Base-by-base conservation (phyloP, 64 coral and sea anemone species). In the Hydrozoanthus tunicans region DNA sequence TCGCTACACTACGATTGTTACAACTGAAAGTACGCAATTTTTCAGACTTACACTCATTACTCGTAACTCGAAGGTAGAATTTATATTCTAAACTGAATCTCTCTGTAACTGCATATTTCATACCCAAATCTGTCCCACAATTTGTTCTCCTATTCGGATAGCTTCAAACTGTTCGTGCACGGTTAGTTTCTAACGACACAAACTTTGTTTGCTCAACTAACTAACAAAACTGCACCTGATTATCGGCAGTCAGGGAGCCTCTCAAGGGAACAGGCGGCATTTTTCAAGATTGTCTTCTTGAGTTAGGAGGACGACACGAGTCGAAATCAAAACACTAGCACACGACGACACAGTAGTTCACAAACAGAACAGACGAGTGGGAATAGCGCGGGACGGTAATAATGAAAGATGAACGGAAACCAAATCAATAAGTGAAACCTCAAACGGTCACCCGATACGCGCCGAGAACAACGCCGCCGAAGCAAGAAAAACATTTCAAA, bases 341-440 rank as follows among this genome's bases (percentile, higher is more conserved):
- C 82, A 53, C 15, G 17, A 71, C 53, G 11, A 7, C 69, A 9
- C 6, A 51, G 11, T 25, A 27, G 27, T 65, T 15, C 23, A 65
- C 6, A 62, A 73, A 88, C 84, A 27, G n/a, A 23, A 56, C 68
- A 75, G 70, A 57, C 7, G 6, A 9, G 15, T 85, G 7, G 79
- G 5, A 58, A 80, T 80, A 57, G 73, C 74, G 55, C 14, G 52
- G 70, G 58, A 88, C 27, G 13, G 9, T 67, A 10, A 27, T 74
- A 74, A 51, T 88, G 84, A 88, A 73, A 88, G 69, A 74, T 55
- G 59, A 24, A 57, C 84, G 84, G 84, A 88, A 88, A 58, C 84
- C 6, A 43, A 51, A 14, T 59, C 7, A 56, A 54, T 10, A 26
- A 24, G 25, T 60, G 26, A 11, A 81, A 6, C 62, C 3, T 43